Evolutionary conservation across 2,797 vertebrate species (phyloP), one percentile per base, ranked within the genome.

Genomic region (Menidia menidia): DNA sequence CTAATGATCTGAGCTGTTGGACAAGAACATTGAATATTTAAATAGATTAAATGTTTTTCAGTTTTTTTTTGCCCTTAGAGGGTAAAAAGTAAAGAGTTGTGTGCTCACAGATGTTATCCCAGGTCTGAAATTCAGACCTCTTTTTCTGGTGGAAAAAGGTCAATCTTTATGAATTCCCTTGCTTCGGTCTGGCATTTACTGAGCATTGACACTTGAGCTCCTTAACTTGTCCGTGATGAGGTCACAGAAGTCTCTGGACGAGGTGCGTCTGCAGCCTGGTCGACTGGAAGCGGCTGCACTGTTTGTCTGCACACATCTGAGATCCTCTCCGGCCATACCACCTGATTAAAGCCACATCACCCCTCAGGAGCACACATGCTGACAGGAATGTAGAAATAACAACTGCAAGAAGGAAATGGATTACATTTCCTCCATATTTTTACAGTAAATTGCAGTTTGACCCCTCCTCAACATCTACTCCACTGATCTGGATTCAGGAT

Each of bases 121-220:
- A 0, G 75, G 64, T 61, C 68, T 75, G 71, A 76, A 68, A 73
- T 83, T 78, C 41, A 18, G 77, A 85, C 61, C 56, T 68, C 73
- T 58, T 62, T 25, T 58, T 65, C 68, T 82, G 82, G 78, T 80
- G 78, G 81, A 88, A 82, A 58, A 71, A 67, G 75, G 67, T 79
- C 81, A 81, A 86, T 87, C 87, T 87, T 87, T 85, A 82, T 81
- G 67, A 86, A 86, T 60, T 87, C 88, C 84, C 84, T 69, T 42
- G 82, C 83, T 77, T 67, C 64, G 69, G 72, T 7, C 72, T 90
- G 86, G 77, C 89, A 90, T 92, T 92, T 89, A 76, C 90, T 82
- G 86, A 84, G 86, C 57, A 54, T 64, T 61, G 53, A 81, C 80
- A 74, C 80, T 87, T 84, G 80, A 86, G 88, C 85, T 86, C 87